Percentiles rank a stretch among this genome's conserved stretches.
Conservation (phyloP, 2,888 invertebrate species). For the Hermodice carunculata region DNA sequence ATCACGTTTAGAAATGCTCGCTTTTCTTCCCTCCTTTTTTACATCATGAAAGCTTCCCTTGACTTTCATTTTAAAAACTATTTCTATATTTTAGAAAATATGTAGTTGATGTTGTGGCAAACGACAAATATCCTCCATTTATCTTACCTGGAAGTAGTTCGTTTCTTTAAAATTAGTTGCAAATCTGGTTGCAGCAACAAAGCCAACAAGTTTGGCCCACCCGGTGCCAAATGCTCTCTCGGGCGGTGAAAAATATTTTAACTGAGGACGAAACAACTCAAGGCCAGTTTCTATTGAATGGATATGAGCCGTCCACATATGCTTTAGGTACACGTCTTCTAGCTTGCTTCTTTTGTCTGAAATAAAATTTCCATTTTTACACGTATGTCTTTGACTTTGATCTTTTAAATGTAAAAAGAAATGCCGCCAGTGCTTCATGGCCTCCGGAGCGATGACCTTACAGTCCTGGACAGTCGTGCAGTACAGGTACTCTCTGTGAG, state of each 20-base stretch:
- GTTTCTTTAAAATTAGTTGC: slow-evolving; percentile 18
- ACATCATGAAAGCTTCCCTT: too few species aligned
- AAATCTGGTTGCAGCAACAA: slow-evolving; percentile 21
- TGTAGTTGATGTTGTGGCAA: too few species aligned
- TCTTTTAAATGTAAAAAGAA: too few species aligned
- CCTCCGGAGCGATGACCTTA: not conserved
- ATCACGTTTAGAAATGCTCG: too few species aligned
- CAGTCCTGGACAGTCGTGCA: not conserved
- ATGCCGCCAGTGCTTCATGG: too few species aligned
- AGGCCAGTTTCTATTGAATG: slow-evolving; percentile 5
- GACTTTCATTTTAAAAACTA: too few species aligned
- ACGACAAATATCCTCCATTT: too few species aligned
- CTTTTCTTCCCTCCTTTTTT: too few species aligned
- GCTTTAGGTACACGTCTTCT: slow-evolving; percentile 3
- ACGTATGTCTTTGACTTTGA: too few species aligned
- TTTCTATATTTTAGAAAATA: too few species aligned
- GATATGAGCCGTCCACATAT: slow-evolving; percentile 17
- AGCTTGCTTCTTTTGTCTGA: too few species aligned
- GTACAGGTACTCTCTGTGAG: not conserved
- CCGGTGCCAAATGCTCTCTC: slow-evolving; percentile 22
- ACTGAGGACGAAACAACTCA: not conserved
- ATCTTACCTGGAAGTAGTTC: slow-evolving; percentile 16
- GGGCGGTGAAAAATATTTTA: not conserved
- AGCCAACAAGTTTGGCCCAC: slow-evolving; percentile 25
- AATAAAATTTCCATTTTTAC: too few species aligned